Base-by-base conservation (phyloP, 2,888 invertebrate species). In the Malachius bipustulatus region DNA sequence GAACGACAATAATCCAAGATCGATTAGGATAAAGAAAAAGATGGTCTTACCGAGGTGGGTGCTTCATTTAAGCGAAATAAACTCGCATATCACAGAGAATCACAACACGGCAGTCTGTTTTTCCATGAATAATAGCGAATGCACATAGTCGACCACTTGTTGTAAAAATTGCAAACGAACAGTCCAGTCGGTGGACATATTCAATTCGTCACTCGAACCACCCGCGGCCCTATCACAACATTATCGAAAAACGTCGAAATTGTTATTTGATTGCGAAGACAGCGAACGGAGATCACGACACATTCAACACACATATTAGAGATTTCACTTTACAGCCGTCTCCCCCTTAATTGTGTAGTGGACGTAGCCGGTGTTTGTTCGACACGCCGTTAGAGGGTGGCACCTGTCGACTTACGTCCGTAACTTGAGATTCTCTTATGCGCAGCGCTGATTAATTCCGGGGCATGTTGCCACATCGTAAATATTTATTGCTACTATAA, bases 281-380 rank as follows among this genome's bases (percentile, higher is more conserved):
- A 44, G 46, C 49, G 45, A 46, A 46, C 34, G 44, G 43, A 45
- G 37, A 45, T 44, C 48, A 19, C 24, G n/a, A 48, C 57, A 54
- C 56, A 55, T 56, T 57, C 51, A 51, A 52, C 49, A 47, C 51
- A 39, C 44, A 35, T 37, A 57, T 55, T 59, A 59, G 59, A 60
- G 60, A 60, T 62, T 60, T 60, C 60, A 60, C 60, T 56, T 56
- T 50, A 52, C 57, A 56, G 54, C 54, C 60, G 57, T 55, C 59
- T 56, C 56, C 59, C 59, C 60, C 62, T 55, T 48, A 39, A 31
- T n/a, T 44, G 43, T 37, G 52, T 50, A 58, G 54, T 59, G 60
- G 59, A 59, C 57, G 49, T 48, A 48, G 48, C 59, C 57, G 43
- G 46, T 40, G 42, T 40, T 37, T 6, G 38, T 41, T 38, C 34